phyloP scores from a whole-genome alignment of 2,797 vertebrate genomes.

The Rhinella marina region DNA sequence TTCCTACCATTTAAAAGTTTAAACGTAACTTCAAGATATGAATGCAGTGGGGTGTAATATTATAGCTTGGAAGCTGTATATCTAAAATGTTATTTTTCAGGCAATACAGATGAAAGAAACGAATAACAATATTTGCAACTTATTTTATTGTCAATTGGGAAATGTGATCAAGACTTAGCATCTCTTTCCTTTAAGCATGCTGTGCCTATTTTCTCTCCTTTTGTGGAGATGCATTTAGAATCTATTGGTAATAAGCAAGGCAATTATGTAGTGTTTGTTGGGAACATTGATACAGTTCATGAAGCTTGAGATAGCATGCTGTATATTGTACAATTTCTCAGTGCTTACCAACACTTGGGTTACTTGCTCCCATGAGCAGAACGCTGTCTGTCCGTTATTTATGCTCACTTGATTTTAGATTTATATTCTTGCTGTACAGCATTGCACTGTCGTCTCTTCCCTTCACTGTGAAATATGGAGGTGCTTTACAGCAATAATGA shows the following conservation, averaged over 20 bases:
- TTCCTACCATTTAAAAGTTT: not conserved
- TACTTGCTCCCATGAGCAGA: conserved; percentile 30
- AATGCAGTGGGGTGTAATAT: too few species aligned
- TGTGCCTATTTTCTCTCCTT: not conserved
- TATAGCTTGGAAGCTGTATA: not conserved
- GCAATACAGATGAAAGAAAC: not conserved
- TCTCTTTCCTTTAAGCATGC: not conserved
- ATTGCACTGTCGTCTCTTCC: conserved; percentile 21
- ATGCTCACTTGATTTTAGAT: conserved; percentile 55
- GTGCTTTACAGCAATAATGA: conserved; percentile 53
- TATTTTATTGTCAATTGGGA: not conserved
- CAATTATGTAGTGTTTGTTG: conserved; percentile 9
- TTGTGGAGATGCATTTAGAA: not conserved
- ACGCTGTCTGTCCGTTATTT: conserved; percentile 47
- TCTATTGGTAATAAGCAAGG: not conserved
- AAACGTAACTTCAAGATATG: not conserved
- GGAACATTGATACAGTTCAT: conserved; percentile 26
- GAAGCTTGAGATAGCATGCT: conserved; percentile 21
- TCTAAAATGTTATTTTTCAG: not conserved
- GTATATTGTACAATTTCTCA: conserved; percentile 22
- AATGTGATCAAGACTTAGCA: not conserved
- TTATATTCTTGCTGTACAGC: conserved; percentile 45
- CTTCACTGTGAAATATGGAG: conserved; percentile 47
- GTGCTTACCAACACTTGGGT: conserved; percentile 33
- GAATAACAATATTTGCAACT: not conserved